Evolutionary conservation across 2,888 invertebrate genomes (phyloP), one percentile per base, ranked within the genome.

Genomic region (Eristalinus sepulchralis): DNA sequence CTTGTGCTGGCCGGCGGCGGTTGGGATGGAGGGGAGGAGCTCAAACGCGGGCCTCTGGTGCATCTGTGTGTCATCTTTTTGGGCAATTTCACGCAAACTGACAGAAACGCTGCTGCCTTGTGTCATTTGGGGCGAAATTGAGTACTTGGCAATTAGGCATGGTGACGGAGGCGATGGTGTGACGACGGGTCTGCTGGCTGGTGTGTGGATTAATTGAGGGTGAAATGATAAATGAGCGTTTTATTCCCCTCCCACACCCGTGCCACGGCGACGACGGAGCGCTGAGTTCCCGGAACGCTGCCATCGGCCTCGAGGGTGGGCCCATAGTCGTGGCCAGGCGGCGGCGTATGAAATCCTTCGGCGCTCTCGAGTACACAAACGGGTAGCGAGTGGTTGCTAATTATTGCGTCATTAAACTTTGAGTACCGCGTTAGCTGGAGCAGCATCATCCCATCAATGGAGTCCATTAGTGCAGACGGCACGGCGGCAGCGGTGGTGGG

Each of bases 91-190:
- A 86, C 71, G 83, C 78, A 71, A 78, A 67, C 78, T 67, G 78
- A 83, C 78, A 78, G 55, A 70, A 68, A 68, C 77, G 47, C 70
- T 70, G 33, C 34, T 57, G 85, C 62, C 82, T 77, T 68, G 73
- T 82, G 85, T 77, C 85, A 78, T 78, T 86, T 83, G 71, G 34
- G 62, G 60, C 66, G 20, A 86, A 86, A 86, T 86, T 86, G 86
- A 83, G 86, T 83, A 83, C 78, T 86, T 86, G 83, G 75, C 83
- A 82, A 86, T 86, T 83, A 86, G 86, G 83, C 86, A 86, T 79
- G 86, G 83, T 86, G 85, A 73, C 68, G 82, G 33, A 31, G 82
- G 60, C 82, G 59, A 83, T 83, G 71, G 67, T 81, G 80, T 84
- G 83, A 78, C 83, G 79, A 84, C 81, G 85, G 67, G 17, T 47